Evolutionary conservation across 2,888 invertebrate species (phyloP).

Genomic region (Ectemnius lituratus): DNA sequence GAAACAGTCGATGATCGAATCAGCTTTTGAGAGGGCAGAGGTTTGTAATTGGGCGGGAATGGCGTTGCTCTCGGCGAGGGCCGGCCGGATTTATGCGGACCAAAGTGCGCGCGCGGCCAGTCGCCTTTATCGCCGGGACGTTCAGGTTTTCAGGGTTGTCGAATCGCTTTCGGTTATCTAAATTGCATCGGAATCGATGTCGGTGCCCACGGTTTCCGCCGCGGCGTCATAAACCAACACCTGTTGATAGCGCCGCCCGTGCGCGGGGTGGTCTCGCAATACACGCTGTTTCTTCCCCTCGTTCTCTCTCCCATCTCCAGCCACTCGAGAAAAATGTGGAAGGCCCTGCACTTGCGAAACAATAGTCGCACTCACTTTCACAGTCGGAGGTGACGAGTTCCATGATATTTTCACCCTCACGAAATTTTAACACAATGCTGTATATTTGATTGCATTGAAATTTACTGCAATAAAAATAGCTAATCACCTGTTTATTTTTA

Average conservation of each 20-base stretch:
- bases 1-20: neutral
- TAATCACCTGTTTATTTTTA: too few species aligned
- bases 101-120: constrained; percentile 44
- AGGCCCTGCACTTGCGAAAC: too few species aligned
- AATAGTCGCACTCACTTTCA: too few species aligned
- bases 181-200: constrained; percentile 77
- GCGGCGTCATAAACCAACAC: constrained; percentile 75
- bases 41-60: constrained; percentile 38
- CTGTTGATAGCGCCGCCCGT: constrained; percentile 69
- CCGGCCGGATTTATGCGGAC: constrained; percentile 57
- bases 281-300: too few species aligned
- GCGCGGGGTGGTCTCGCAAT: constrained; percentile 54
- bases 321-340: too few species aligned
- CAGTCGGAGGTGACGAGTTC: too few species aligned
- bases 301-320: too few species aligned
- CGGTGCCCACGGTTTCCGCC: constrained; percentile 69
- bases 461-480: too few species aligned
- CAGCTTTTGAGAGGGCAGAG: constrained; percentile 32
- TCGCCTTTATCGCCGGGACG: constrained; percentile 61
- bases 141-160: constrained; percentile 69
- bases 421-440: too few species aligned
- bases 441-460: too few species aligned
- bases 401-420: too few species aligned
- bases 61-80: constrained; percentile 55
- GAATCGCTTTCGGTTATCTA: constrained; percentile 75